phyloP scores from a whole-genome alignment of 2,888 invertebrate genomes.

The Galerucella pusilla region DNA sequence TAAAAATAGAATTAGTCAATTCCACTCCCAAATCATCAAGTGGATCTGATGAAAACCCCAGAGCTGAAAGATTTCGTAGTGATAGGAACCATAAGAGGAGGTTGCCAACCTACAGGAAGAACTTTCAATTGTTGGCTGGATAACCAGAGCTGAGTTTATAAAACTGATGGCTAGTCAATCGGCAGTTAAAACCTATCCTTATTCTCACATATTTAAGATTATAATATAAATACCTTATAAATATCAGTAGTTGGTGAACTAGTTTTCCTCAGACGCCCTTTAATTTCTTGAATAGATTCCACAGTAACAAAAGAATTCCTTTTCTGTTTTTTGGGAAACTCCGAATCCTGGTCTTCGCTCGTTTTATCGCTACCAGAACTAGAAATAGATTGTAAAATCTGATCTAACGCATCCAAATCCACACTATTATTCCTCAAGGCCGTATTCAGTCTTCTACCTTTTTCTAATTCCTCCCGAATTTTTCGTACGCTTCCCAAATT shows the following conservation, averaged over 20 bases:
- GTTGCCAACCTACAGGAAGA: too few relatives aligned
- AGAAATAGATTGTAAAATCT: slow-evolving; percentile 65
- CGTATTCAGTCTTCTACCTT: slow-evolving; percentile 67
- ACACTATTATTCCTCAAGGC: slow-evolving; percentile 69
- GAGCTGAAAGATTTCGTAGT: too few relatives aligned
- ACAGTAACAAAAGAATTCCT: slow-evolving; percentile 70
- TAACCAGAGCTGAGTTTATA: too few relatives aligned
- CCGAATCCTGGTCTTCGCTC: slow-evolving; percentile 51
- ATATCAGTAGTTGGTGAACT: slow-evolving; percentile 65
- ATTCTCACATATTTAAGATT: too few relatives aligned
- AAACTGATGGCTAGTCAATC: too few relatives aligned
- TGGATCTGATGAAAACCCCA: too few relatives aligned
- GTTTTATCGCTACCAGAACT: slow-evolving; percentile 54
- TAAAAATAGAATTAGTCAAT: too few relatives aligned
- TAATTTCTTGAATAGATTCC: slow-evolving; percentile 71
- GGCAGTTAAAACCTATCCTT: too few relatives aligned
- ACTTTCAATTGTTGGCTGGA: too few relatives aligned
- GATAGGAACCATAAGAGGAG: too few relatives aligned
- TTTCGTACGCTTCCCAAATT: slow-evolving; percentile 68
- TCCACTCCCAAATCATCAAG: too few relatives aligned
- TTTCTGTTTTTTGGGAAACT: slow-evolving; percentile 55
- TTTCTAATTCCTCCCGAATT: slow-evolving; percentile 69
- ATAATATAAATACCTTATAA: slow-evolving; percentile 45
- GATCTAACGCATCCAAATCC: slow-evolving; percentile 68
- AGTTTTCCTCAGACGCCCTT: slow-evolving; percentile 69